Percentiles rank a stretch among this genome's conserved stretches.
These are phyloP conservation scores for Hybognathus amarus DNA, from an alignment of 2,797 vertebrate genomes.

Conservation along the genomic window DNA sequence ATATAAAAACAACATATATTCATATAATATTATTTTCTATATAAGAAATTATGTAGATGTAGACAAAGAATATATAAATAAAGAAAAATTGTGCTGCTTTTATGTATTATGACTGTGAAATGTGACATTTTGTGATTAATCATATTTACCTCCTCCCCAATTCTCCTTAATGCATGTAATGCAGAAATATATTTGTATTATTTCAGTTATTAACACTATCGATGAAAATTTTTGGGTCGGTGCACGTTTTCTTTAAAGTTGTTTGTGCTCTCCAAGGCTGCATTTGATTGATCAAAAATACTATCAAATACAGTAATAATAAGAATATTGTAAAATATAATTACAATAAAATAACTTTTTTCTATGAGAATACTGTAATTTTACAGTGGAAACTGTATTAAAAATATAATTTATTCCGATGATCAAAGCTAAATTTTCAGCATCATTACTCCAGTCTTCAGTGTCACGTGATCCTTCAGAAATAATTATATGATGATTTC, in stretches of 20 bases:
- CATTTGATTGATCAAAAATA: neutral
- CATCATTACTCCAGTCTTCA: neutral
- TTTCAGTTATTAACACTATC: neutral
- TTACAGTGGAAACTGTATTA: too few relatives aligned
- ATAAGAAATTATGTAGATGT: neutral
- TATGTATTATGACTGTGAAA: neutral
- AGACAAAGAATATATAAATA: neutral
- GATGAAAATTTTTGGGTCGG: neutral
- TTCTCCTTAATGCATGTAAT: neutral
- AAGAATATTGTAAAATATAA: neutral
- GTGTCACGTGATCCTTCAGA: neutral
- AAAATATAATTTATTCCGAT: neutral
- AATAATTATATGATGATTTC: neutral
- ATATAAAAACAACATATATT: neutral
- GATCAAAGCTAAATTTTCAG: neutral
- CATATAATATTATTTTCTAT: too few relatives aligned
- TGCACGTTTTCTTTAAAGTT: fast-evolving
- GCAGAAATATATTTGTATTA: neutral
- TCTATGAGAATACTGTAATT: neutral
- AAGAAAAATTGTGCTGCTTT: neutral
- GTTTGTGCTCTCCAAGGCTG: neutral
- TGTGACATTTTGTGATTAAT: neutral
- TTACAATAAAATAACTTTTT: neutral
- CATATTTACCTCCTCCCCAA: neutral
- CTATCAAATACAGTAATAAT: neutral